A percentile compares a stretch with the other conserved stretches of the same genome.
Conservation (phyloP, 2,888 invertebrate genomes). For the Mactromeris polynyma region DNA sequence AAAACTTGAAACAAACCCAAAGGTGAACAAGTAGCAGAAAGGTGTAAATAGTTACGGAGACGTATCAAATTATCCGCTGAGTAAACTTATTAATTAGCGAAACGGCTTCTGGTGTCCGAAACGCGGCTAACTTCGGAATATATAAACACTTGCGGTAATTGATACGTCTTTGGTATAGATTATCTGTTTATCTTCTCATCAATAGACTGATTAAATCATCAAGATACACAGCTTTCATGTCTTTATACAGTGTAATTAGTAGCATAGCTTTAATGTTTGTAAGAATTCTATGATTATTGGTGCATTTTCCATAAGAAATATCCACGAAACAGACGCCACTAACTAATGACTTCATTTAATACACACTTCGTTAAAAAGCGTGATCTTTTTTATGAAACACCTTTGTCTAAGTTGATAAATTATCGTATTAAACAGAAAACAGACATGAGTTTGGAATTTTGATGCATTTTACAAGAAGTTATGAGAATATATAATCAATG, state of each 20-base stretch:
- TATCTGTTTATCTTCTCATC: slow-evolving; percentile 43
- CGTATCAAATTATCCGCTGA: slow-evolving; percentile 51
- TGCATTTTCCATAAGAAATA: background rate
- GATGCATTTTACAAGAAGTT: slow-evolving; percentile 24
- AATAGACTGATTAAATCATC: slow-evolving; percentile 32
- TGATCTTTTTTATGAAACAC: background rate
- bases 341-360: background rate
- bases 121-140: slow-evolving; percentile 25
- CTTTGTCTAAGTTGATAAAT: background rate
- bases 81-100: slow-evolving; percentile 59
- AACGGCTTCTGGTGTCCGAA: slow-evolving; percentile 45
- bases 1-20: slow-evolving; percentile 10
- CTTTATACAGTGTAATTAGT: slow-evolving; percentile 30
- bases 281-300: background rate
- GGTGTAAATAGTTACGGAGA: slow-evolving; percentile 39
- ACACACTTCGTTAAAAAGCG: background rate
- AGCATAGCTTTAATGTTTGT: background rate
- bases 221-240: slow-evolving; percentile 19
- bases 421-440: background rate
- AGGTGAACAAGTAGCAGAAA: slow-evolving; percentile 19
- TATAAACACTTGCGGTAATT: slow-evolving; percentile 43
- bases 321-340: background rate
- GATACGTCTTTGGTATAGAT: slow-evolving; percentile 37
- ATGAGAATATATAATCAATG: slow-evolving; percentile 28
- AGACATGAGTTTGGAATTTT: slow-evolving; percentile 38